Evolutionary conservation across 1,140 invertebrate species (phyloP).

Genomic region (Venturia canescens): DNA sequence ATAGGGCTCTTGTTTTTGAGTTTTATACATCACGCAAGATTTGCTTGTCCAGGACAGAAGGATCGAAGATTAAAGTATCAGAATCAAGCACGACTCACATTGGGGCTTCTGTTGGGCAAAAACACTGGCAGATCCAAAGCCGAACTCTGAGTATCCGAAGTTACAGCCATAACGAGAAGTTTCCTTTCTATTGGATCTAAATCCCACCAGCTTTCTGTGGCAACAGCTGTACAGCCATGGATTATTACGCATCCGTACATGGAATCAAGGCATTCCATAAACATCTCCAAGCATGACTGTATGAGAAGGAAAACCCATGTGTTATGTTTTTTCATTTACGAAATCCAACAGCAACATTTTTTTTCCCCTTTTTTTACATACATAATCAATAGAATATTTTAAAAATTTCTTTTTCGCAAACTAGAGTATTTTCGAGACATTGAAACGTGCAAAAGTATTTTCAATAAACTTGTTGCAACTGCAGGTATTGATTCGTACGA

Average conservation of each 20-base stretch:
- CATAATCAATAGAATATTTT: constrained; percentile 10
- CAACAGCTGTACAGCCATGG: constrained; percentile 85
- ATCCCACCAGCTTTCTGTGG: constrained; percentile 88
- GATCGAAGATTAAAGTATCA: too few relatives aligned
- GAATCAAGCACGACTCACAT: constrained; percentile 76
- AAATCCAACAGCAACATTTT: background rate
- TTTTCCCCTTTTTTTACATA: constrained; percentile 27
- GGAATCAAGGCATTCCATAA: constrained; percentile 85
- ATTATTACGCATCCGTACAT: constrained; percentile 88
- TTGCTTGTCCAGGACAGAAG: too few relatives aligned
- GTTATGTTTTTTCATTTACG: too few relatives aligned
- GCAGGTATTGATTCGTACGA: too few relatives aligned
- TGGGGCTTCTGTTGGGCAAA: constrained; percentile 89
- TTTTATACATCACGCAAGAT: too few relatives aligned
- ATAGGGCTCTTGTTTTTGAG: too few relatives aligned
- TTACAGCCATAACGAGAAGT: constrained; percentile 83
- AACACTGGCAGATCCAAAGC: constrained; percentile 88
- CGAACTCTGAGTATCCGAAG: constrained; percentile 81
- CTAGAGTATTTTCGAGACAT: too few relatives aligned
- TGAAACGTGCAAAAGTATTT: too few relatives aligned
- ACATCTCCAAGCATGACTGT: constrained; percentile 85
- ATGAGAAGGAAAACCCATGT: background rate
- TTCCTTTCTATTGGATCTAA: constrained; percentile 85
- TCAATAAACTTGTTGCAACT: too few relatives aligned
- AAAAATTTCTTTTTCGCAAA: too few relatives aligned